Evolutionary conservation across 1,140 invertebrate genomes (phyloP).

Genomic region (Cryptotermes secundus): DNA sequence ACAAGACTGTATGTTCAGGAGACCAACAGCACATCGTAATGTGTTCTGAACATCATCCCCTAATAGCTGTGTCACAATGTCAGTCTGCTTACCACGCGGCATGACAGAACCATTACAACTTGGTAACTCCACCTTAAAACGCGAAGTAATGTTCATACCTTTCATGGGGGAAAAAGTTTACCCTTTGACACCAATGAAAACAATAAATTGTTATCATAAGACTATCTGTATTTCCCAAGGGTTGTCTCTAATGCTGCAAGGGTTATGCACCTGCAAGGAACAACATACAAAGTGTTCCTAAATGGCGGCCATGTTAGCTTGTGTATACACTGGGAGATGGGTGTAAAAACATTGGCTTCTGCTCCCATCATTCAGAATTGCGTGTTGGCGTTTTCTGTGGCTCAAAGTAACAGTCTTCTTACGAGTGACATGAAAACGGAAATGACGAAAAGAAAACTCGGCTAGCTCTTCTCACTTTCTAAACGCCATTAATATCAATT

Average conservation of each 20-base stretch:
- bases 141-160: neutral
- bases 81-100: neutral
- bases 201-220: constrained; percentile 23
- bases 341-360: constrained; percentile 10
- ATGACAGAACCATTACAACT: constrained; percentile 8
- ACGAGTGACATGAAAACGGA: too few species aligned
- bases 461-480: too few species aligned
- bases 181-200: constrained; percentile 26
- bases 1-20: neutral
- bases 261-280: neutral
- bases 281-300: neutral
- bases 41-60: neutral
- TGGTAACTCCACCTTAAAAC: constrained; percentile 12
- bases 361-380: neutral
- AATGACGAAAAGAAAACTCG: too few species aligned
- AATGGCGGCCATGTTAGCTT: neutral
- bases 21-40: neutral
- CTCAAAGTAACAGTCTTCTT: too few species aligned
- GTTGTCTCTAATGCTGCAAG: neutral
- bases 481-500: too few species aligned
- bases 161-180: neutral
- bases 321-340: constrained; percentile 1
- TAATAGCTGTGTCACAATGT: constrained; percentile 4
- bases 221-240: constrained; percentile 18
- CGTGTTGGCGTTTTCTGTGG: neutral